Conservation (phyloP, 2,888 invertebrate species). For the Pogonocherus hispidulus region DNA sequence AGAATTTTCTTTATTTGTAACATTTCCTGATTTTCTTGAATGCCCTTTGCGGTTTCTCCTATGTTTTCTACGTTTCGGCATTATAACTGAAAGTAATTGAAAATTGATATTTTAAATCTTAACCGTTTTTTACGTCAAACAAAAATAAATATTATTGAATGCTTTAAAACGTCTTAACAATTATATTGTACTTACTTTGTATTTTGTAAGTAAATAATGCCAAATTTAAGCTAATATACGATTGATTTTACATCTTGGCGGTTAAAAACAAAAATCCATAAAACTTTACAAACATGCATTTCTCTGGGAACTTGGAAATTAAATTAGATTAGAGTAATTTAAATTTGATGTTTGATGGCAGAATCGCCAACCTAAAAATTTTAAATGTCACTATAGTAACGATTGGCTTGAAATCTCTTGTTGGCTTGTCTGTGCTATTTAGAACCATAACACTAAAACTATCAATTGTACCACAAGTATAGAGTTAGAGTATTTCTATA, state of each 20-base stretch:
- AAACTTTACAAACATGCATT: constrained; percentile 20
- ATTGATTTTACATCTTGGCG: constrained; percentile 14
- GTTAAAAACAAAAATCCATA: constrained; percentile 13
- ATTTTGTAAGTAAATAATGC: constrained; percentile 18
- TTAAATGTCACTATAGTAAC: no score
- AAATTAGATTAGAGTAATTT: constrained; percentile 21
- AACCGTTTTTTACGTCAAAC: constrained; percentile 32
- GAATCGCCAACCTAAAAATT: no score
- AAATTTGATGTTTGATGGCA: no score
- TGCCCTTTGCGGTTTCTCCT: constrained; percentile 20
- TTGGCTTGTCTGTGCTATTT: no score
- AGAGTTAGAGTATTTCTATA: no score
- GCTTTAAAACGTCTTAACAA: no score
- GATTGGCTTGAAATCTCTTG: no score
- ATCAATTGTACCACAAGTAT: no score
- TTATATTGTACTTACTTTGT: constrained; percentile 3
- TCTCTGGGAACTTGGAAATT: constrained; percentile 5
- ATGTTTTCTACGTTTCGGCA: constrained; percentile 24
- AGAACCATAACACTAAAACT: no score
- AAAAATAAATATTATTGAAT: background rate
- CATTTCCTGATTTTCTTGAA: background rate
- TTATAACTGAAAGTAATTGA: constrained; percentile 5
- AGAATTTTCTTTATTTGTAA: constrained; percentile 1
- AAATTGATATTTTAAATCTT: constrained; percentile 3
- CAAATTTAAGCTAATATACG: background rate